Evolutionary conservation across 2,888 invertebrate species (phyloP).

Genomic region (Dasysyrphus albostriatus): DNA sequence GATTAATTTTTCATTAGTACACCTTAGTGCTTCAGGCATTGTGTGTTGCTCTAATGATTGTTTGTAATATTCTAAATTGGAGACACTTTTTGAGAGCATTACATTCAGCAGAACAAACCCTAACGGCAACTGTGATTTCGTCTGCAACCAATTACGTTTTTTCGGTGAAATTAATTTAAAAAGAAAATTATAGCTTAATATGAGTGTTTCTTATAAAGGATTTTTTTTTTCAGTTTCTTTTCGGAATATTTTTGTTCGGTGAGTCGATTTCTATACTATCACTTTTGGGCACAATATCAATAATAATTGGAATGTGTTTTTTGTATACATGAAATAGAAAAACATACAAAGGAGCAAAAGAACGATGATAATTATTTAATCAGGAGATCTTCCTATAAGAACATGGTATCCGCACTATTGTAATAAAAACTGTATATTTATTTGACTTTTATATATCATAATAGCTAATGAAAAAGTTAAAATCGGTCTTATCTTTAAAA

Average conservation of each 20-base stretch:
- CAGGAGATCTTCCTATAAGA: neutral
- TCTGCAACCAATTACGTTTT: slow-evolving; percentile 86
- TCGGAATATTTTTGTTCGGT: slow-evolving; percentile 88
- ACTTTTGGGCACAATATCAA: slow-evolving; percentile 89
- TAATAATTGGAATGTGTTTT: slow-evolving; percentile 88
- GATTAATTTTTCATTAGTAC: slow-evolving; percentile 42
- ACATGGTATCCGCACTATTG: no score
- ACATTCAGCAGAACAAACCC: slow-evolving; percentile 85
- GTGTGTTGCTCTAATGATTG: slow-evolving; percentile 85
- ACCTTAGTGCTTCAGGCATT: slow-evolving; percentile 80
- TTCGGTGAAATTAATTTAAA: slow-evolving; percentile 84
- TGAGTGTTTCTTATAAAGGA: slow-evolving; percentile 1
- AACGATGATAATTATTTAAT: neutral
- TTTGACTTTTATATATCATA: no score
- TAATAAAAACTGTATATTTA: no score
- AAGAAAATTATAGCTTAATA: neutral
- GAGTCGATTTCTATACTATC: slow-evolving; percentile 89
- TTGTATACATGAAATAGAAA: slow-evolving; percentile 83
- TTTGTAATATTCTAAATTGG: slow-evolving; percentile 86
- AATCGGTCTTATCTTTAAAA: no score
- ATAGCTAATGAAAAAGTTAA: no score
- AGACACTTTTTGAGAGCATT: slow-evolving; percentile 86
- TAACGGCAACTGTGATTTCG: slow-evolving; percentile 86
- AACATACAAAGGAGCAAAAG: neutral
- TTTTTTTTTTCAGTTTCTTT: slow-evolving; percentile 86